Conservation (phyloP, 1,140 invertebrate species). For the Drosophila varians region DNA sequence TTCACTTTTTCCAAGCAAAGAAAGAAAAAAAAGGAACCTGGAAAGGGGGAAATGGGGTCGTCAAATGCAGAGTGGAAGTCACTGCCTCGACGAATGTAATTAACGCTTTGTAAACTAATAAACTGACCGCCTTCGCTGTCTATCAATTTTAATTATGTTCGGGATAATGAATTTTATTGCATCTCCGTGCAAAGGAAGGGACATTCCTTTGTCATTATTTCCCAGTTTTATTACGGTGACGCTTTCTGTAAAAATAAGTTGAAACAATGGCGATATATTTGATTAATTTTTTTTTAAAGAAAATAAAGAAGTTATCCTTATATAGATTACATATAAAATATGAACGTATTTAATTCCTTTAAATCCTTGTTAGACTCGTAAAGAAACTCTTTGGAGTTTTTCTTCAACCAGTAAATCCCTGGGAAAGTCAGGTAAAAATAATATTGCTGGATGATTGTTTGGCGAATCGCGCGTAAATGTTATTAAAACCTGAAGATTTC, state of each 20-base stretch:
- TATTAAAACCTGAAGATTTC: constrained; percentile 79
- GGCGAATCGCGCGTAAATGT: constrained; percentile 49
- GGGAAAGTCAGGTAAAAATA: constrained; percentile 13
- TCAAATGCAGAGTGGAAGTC: not conserved
- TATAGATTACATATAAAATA: too few relatives aligned
- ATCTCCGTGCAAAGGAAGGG: constrained; percentile 5
- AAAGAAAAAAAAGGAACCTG: not conserved
- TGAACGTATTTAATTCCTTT: too few relatives aligned
- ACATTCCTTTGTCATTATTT: constrained; percentile 14
- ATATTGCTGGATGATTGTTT: constrained; percentile 26
- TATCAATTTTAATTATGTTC: constrained; percentile 62
- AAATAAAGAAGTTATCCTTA: not conserved
- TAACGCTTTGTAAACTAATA: constrained; percentile 52
- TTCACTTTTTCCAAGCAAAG: not conserved
- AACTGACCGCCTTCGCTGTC: constrained; percentile 32
- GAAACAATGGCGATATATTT: not conserved
- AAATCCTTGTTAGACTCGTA: too few relatives aligned
- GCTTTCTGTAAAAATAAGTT: constrained; percentile 16
- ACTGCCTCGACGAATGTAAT: constrained; percentile 42
- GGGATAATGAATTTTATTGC: constrained; percentile 57
- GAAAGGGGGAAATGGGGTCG: not conserved
- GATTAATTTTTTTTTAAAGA: not conserved
- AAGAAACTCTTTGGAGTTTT: too few relatives aligned
- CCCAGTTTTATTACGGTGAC: constrained; percentile 17
- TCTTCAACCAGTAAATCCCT: too few relatives aligned